Conservation (phyloP, 2,113 vertebrate species). For the Merops nubicus region DNA sequence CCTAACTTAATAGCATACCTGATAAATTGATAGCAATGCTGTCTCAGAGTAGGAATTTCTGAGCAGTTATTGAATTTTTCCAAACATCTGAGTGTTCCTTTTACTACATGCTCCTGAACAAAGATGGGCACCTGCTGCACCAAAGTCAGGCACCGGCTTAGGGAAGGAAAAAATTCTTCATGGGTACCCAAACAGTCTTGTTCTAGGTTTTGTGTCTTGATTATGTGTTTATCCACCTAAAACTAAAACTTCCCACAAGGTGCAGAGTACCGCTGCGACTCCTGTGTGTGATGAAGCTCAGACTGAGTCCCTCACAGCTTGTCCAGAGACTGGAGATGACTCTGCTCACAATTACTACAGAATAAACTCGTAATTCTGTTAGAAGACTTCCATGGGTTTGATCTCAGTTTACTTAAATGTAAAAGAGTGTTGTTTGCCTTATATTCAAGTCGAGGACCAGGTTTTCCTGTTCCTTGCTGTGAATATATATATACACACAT, state of each 20-base stretch:
- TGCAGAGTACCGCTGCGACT: background rate
- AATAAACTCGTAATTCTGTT: background rate
- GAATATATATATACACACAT: too few relatives aligned
- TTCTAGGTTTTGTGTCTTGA: background rate
- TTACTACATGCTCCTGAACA: background rate
- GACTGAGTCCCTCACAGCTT: background rate
- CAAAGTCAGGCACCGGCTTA: background rate
- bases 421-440: background rate
- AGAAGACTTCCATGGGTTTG: background rate
- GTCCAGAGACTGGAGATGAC: background rate
- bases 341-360: background rate
- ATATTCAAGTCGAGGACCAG: background rate
- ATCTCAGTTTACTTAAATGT: background rate
- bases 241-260: background rate
- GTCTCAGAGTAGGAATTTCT: background rate
- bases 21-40: background rate
- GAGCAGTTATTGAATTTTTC: slow-evolving; percentile 20
- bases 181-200: background rate
- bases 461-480: background rate
- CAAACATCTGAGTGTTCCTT: background rate
- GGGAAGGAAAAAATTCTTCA: background rate
- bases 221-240: background rate
- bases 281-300: background rate
- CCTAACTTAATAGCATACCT: background rate
- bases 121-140: background rate